Evolutionary conservation across 2,113 vertebrate species (phyloP).

Genomic region (Mus spicilegus): DNA sequence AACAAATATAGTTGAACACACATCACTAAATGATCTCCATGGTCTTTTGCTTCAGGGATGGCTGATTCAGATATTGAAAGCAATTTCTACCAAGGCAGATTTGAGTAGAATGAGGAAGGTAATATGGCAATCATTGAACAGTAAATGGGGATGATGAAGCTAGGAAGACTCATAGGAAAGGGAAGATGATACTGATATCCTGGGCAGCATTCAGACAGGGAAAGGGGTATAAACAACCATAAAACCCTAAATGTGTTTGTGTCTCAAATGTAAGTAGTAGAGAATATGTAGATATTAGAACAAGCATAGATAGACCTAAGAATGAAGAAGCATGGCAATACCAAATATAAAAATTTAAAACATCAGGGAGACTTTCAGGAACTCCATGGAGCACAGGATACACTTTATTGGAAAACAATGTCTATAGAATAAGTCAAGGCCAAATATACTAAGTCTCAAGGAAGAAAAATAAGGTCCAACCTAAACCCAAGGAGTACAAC

Average conservation of each 20-base stretch:
- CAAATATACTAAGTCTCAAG: not conserved
- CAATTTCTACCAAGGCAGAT: constrained; percentile 4
- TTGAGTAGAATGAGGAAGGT: not conserved
- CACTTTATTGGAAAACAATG: not conserved
- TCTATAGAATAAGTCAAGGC: not conserved
- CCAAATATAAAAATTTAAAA: not conserved
- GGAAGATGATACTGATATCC: not conserved
- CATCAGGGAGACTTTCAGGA: not conserved
- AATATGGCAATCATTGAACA: not conserved
- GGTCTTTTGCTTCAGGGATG: constrained; percentile 50
- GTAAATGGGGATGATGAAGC: accelerated
- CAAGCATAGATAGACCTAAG: not conserved
- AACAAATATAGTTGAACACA: constrained; percentile 64
- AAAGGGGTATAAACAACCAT: not conserved
- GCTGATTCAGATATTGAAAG: not conserved
- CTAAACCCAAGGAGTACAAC: not conserved
- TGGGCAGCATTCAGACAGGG: not conserved
- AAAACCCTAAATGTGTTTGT: not conserved
- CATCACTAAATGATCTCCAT: constrained; percentile 53
- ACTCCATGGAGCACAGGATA: not conserved
- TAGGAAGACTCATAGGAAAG: not conserved
- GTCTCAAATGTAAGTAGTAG: not conserved
- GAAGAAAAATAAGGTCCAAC: not conserved
- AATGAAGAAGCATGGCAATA: accelerated
- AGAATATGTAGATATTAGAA: not conserved